Percentiles rank a stretch among this genome's conserved stretches.
phyloP scores from a whole-genome alignment of 2,888 invertebrate species.

The Drosophila suboccidentalis region DNA sequence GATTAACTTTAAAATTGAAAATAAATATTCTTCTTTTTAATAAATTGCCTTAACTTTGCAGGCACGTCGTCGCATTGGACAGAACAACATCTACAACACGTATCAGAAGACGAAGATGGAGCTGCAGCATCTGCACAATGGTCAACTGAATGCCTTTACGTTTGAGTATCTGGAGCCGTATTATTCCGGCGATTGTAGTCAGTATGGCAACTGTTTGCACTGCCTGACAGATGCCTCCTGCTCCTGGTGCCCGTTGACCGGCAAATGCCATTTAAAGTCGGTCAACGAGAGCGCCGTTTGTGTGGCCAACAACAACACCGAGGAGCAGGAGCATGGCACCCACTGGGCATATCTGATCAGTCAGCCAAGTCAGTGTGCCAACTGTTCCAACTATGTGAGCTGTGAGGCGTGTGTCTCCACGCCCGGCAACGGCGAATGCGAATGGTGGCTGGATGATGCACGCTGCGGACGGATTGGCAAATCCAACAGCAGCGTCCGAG shows the following conservation, averaged over 20 bases:
- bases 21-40: not conserved
- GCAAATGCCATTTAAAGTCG: constrained; percentile 89
- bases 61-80: constrained; percentile 87
- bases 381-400: constrained; percentile 95
- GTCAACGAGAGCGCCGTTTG: constrained; percentile 88
- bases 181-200: constrained; percentile 91
- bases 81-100: constrained; percentile 87
- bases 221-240: constrained; percentile 95
- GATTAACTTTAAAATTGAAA: not conserved
- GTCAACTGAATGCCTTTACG: constrained; percentile 93
- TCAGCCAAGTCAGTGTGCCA: constrained; percentile 93
- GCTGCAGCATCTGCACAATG: constrained; percentile 90
- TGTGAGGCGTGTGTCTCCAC: constrained; percentile 94
- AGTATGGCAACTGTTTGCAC: constrained; percentile 93
- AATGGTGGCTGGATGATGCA: constrained; percentile 97
- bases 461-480: constrained; percentile 93
- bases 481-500: constrained; percentile 89
- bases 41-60: constrained; percentile 69
- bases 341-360: constrained; percentile 92
- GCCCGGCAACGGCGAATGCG: constrained; percentile 89
- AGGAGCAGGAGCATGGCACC: constrained; percentile 74
- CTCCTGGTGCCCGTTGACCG: constrained; percentile 95
- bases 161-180: constrained; percentile 96
- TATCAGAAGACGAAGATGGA: constrained; percentile 93
- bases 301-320: constrained; percentile 63